Evolutionary conservation across 1,140 invertebrate genomes (phyloP), one percentile per base, ranked within the genome.

Genomic region (Acromyrmex echinatior): DNA sequence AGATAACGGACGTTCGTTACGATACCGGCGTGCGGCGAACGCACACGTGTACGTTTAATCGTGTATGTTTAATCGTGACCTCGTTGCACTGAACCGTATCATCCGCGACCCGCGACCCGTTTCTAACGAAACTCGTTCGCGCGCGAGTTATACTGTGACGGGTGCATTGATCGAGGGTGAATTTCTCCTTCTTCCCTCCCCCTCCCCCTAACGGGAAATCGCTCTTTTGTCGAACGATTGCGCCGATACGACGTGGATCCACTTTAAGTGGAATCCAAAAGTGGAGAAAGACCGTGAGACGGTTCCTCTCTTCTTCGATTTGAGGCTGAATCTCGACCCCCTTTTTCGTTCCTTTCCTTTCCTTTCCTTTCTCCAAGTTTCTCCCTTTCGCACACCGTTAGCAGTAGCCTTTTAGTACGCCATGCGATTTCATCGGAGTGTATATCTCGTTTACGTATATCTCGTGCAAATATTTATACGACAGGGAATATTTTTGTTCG

Each of bases 91-190:
- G 58, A 70, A 49, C 84, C 74, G 86, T 88, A 88, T 80, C 86
- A 90, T 92, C 88, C 16, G 49, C 85, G 86, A 91, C 65, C 35
- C 28, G 63, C 88, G 86, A 92, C 86, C 87, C 80, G 87, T 84
- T 91, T 53, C 73, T 21, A 77, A 71, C 28, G 56, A 78, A 82
- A 76, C 74, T 74, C 85, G 81, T 87, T 65, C 81, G 68, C 73
- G 56, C 62, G 39, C 81, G 51, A 63, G 88, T 88, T 89, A 58
- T 28, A 70, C 25, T 28, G 49, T 14, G 76, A 9, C 66, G n/a
- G 21, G 2, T 18, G 70, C 60, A 76, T 85, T 79, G 89, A 90
- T 90, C 74, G 51, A 78, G 63, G 18, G 39, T 25, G n/a, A 18
- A 56, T 35, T 53, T 70, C 9, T 2, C 18, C 53, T 53, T 16